Percentiles rank a stretch among this genome's conserved stretches.
phyloP scores from a whole-genome alignment of 2,888 invertebrate genomes.

The Sabatieria punctata region DNA sequence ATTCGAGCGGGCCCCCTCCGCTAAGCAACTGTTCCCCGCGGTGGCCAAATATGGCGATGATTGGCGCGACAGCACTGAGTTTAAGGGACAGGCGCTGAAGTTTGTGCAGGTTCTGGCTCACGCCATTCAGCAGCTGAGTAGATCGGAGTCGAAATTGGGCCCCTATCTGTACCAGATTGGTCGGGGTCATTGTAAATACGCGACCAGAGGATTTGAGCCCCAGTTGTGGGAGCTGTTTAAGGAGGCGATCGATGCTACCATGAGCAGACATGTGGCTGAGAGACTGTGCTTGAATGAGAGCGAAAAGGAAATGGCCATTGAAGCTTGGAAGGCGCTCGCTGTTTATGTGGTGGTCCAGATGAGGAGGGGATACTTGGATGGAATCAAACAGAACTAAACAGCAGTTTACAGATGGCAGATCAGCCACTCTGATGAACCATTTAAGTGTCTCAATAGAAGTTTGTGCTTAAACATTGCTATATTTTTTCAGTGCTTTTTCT shows the following conservation, averaged over 20 bases:
- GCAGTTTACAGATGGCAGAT: too few species aligned
- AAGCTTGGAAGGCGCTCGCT: neutral
- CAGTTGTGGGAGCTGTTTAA: neutral
- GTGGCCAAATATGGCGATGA: slow-evolving; percentile 18
- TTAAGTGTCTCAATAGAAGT: too few species aligned
- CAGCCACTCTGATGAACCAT: too few species aligned
- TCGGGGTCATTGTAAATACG: neutral
- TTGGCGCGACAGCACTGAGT: slow-evolving; percentile 22
- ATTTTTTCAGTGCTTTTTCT: too few species aligned
- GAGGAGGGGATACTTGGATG: neutral
- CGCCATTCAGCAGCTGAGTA: neutral
- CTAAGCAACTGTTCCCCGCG: slow-evolving; percentile 22
- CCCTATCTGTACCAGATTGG: neutral
- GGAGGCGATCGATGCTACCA: neutral
- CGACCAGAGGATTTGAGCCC: neutral
- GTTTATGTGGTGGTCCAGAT: neutral
- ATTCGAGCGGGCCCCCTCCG: slow-evolving; percentile 22
- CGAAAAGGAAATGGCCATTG: neutral
- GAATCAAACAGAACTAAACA: too few species aligned
- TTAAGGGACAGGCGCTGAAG: slow-evolving; percentile 21
- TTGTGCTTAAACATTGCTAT: too few species aligned
- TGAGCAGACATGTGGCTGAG: neutral
- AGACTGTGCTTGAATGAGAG: neutral
- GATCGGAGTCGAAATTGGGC: neutral
- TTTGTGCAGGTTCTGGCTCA: slow-evolving; percentile 20